These are phyloP conservation scores for Leptodon cayanensis DNA, from an alignment of 2,797 vertebrate genomes.

Conservation along the genomic window DNA sequence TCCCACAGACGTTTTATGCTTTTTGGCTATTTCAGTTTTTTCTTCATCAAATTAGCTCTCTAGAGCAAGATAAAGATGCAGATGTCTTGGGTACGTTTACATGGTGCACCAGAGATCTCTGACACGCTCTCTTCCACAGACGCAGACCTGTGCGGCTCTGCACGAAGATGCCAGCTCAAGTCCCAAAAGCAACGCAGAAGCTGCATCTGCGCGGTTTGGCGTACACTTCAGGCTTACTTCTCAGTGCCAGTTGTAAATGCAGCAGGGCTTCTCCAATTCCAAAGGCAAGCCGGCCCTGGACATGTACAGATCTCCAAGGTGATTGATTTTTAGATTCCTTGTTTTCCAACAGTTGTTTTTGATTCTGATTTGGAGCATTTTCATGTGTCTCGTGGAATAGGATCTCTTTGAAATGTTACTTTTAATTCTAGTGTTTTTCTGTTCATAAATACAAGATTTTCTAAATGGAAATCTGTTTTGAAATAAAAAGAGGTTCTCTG, in stretches of 20 bases:
- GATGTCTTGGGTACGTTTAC: background rate
- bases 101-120: background rate
- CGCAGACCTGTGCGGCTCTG: background rate
- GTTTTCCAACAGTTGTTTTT: background rate
- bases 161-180: background rate
- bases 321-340: background rate
- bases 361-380: background rate
- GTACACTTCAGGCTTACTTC: background rate
- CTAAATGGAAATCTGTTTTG: background rate
- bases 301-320: background rate
- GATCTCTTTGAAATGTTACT: background rate
- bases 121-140: background rate
- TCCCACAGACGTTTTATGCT: background rate
- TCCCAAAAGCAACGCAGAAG: background rate
- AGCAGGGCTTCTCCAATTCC: background rate
- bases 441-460: background rate
- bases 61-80: background rate
- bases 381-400: background rate
- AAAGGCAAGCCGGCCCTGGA: background rate
- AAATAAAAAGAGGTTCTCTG: background rate
- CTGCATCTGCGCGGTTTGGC: background rate
- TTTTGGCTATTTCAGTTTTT: background rate
- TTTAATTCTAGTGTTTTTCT: background rate
- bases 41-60: background rate
- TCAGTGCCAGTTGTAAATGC: background rate